Base-by-base conservation (phyloP, 2,113 vertebrate species). In the Odocoileus hemionus region DNA sequence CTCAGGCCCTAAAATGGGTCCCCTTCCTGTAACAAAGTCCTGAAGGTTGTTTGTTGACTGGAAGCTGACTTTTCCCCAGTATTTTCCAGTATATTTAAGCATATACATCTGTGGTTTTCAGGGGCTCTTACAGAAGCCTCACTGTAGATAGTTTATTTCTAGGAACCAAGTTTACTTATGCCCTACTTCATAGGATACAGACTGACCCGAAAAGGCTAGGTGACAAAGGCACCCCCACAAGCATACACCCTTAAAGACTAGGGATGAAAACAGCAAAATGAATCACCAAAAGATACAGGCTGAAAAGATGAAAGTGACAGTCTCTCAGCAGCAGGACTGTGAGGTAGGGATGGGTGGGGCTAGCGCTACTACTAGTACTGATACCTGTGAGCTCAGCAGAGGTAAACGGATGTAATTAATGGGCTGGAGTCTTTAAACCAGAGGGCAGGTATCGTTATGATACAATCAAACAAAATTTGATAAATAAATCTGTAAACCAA, bases 381-480 rank as follows among this genome's bases (percentile, higher is more conserved):
- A 85, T 54, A 76, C n/a, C 52, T 91, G 12, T 50, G 74, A 93
- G 74, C 50, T 86, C 14, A 61, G 83, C 70, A 91, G 36, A 74
- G 21, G 23, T 76, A 30, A 93, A 60, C 2, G 8, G 21, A 96
- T 91, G 17, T 13, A 82, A 93, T 82, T 79, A 52, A 84, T 33
- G 52, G 33, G 82, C 2, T 58, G 25, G 36, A 83, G 67, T 70
- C 55, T 90, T 89, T 83, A 92, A 89, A 96, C 8, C 25, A 61
- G 52, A 91, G 11, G 43, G 25, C 23, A 93, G 17, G 28, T 47
- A 54, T 43, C 54, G 43, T 39, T 89, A 58, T 61, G 28, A 79
- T 64, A 89, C 30, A 86, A 70, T 54, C 93, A 84, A 91, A 89
- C 23, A 74, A 47, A 96, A 70, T 86, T 78, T 89, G 87, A 83